Evolutionary conservation across 2,797 vertebrate species (phyloP).

Genomic region (Perdix hodgsoniae): DNA sequence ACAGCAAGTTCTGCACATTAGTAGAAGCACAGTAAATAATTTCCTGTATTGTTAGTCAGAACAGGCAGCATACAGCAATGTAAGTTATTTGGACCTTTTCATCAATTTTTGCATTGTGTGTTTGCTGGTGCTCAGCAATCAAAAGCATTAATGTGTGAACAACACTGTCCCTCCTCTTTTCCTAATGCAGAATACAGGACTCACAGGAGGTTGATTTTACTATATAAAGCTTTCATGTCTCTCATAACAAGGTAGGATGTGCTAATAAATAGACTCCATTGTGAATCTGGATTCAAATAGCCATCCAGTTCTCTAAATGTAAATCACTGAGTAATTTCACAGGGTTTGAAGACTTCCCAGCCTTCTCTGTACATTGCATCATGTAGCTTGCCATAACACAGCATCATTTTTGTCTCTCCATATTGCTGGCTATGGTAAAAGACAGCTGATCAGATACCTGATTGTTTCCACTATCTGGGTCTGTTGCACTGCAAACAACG

Average conservation of each 20-base stretch:
- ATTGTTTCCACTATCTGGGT: neutral
- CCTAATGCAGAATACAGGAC: neutral
- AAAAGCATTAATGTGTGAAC: neutral
- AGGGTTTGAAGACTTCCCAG: neutral
- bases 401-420: neutral
- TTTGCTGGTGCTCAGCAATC: neutral
- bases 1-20: neutral
- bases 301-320: neutral
- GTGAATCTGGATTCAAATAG: neutral
- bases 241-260: neutral
- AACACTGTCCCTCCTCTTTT: neutral
- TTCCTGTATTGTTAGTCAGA: neutral
- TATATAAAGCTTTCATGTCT: neutral
- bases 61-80: neutral
- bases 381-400: neutral
- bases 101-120: neutral
- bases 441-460: neutral
- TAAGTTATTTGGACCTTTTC: neutral
- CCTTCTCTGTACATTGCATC: neutral
- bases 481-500: neutral
- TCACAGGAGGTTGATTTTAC: neutral
- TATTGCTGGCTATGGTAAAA: neutral
- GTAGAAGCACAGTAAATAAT: neutral
- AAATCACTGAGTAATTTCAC: neutral
- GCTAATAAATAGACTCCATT: neutral